These are phyloP conservation scores for Drosophila santomea DNA, from an alignment of 1,140 invertebrate species.

Conservation along the genomic window DNA sequence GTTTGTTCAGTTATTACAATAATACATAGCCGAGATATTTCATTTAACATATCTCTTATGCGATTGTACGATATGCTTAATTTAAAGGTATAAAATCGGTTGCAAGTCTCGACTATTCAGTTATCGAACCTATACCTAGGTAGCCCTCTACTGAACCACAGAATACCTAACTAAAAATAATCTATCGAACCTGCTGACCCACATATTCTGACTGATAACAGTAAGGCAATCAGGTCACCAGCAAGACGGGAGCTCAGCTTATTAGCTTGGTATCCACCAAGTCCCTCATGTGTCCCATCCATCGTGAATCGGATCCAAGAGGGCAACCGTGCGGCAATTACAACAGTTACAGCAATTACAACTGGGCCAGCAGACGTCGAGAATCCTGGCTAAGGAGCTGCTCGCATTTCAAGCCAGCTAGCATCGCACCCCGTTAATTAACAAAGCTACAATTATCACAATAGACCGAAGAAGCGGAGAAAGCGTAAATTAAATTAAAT, in stretches of 20 bases:
- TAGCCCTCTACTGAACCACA: conserved; percentile 4
- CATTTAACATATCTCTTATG: too few species aligned
- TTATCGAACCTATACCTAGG: neutral
- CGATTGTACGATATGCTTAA: too few species aligned
- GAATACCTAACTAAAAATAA: neutral
- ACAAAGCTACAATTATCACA: conserved; percentile 50
- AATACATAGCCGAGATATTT: too few species aligned
- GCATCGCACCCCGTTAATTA: conserved; percentile 54
- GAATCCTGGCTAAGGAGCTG: conserved; percentile 63
- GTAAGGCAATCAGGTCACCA: conserved; percentile 1
- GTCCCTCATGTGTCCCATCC: conserved; percentile 2
- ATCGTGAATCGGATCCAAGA: conserved; percentile 10
- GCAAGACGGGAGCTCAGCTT: conserved; percentile 2
- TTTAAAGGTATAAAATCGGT: too few species aligned
- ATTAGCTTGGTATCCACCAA: neutral
- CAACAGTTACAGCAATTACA: conserved; percentile 60
- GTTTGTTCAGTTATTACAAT: too few species aligned
- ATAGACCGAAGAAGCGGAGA: conserved; percentile 11
- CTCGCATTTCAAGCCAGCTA: conserved; percentile 58
- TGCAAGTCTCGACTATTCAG: too few species aligned
- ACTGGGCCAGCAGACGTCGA: conserved; percentile 35
- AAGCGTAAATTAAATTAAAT: conserved; percentile 79
- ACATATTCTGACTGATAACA: neutral
- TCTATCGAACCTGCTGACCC: neutral
- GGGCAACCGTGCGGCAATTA: conserved; percentile 43